Conservation (phyloP, 1,140 invertebrate species). For the Physella acuta region DNA sequence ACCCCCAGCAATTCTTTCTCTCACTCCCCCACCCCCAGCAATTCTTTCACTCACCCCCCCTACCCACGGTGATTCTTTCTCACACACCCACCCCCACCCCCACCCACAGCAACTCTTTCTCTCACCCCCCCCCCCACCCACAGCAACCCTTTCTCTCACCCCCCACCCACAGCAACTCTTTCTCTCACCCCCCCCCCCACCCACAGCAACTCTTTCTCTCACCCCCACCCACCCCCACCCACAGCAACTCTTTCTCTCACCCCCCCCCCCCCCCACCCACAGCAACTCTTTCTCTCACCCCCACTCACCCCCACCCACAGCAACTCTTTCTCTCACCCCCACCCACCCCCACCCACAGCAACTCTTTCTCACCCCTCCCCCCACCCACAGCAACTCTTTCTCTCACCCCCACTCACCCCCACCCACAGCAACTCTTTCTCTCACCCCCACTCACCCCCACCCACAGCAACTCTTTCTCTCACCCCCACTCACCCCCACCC, state of each 20-base stretch:
- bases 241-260: too few relatives aligned
- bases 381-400: too few relatives aligned
- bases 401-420: neutral
- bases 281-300: too few relatives aligned
- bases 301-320: too few relatives aligned
- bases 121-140: too few relatives aligned
- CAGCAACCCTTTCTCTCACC: too few relatives aligned
- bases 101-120: neutral
- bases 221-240: too few relatives aligned
- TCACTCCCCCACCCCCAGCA: neutral
- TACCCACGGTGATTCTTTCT: neutral
- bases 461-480: neutral
- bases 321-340: neutral
- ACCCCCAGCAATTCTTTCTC: too few relatives aligned
- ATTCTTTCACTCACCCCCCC: too few relatives aligned
- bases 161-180: neutral
- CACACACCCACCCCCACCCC: neutral
- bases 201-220: neutral
- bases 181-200: neutral
- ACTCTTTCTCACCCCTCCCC: too few relatives aligned
- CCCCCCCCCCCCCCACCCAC: too few relatives aligned
- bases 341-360: neutral
- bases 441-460: neutral
- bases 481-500: neutral
- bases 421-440: neutral